Evolutionary conservation across 2,113 vertebrate genomes (phyloP), one percentile per base, ranked within the genome.

Genomic region (Dascyllus trimaculatus): DNA sequence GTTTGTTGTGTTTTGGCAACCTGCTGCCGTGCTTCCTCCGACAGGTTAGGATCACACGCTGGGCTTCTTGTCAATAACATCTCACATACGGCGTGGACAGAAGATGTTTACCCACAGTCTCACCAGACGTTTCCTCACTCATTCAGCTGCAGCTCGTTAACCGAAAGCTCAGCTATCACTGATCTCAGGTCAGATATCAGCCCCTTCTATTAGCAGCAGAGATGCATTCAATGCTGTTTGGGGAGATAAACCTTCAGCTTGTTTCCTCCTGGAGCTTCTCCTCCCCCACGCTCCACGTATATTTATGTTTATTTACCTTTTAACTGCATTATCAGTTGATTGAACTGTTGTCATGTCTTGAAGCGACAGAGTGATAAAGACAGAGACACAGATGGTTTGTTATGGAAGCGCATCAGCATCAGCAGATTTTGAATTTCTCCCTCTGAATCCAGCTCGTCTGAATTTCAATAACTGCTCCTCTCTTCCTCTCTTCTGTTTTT

Each of bases 1-100:
- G 59, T 54, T 81, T 68, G 71, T 63, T 67, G 54, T 58, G 43
- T 51, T 72, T 76, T 82, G 82, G 82, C 80, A 90, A 89, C 84
- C 70, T 63, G 75, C 43, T 54, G 43, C 73, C 5, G 72, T 60
- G 58, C 71, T 51, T 54, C 0, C 81, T 6, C 59, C 75, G 72
- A 73, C 77, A 86, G 78, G 58, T 82, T 70, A 71, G 48, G 64
- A 40, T 74, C 48, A 65, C 73, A 85, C 24, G 48, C 35, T 1
- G n/a, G 58, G 65, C 18, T 60, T 69, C 26, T 51, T 29, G 38
- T 72, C 46, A 78, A 71, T 59, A 52, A 64, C 26, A 75, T 75
- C 62, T 43, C 58, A 59, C 54, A 46, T 49, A 89, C 83, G 85
- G 75, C 75, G 24, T 66, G 76, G 81, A 83, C 62, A 54, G 78